Evolutionary conservation across 1,140 invertebrate species (phyloP).

Genomic region (Bombus impatiens): DNA sequence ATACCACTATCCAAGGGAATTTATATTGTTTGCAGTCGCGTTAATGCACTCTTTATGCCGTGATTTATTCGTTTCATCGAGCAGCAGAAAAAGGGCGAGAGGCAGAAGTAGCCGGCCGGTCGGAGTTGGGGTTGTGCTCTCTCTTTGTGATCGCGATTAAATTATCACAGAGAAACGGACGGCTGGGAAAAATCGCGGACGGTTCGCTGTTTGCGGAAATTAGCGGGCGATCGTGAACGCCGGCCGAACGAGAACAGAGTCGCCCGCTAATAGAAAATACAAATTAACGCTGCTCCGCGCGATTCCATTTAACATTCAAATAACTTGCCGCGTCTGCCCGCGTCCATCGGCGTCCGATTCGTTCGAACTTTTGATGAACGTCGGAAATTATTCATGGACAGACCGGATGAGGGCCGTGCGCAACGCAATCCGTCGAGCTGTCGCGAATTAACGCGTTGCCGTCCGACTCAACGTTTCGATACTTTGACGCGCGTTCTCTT

Average conservation of each 20-base stretch:
- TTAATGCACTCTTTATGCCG: slow-evolving; percentile 29
- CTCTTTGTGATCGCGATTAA: background rate
- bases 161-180: background rate
- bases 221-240: background rate
- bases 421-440: slow-evolving; percentile 10
- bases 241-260: background rate
- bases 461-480: background rate
- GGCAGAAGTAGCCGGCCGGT: too few relatives aligned
- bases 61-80: slow-evolving; percentile 14
- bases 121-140: too few relatives aligned
- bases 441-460: slow-evolving; percentile 25
- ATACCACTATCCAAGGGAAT: background rate
- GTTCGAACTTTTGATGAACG: slow-evolving; percentile 54
- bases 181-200: background rate
- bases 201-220: slow-evolving; percentile 17
- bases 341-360: slow-evolving; percentile 19
- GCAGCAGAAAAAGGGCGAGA: background rate
- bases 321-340: slow-evolving; percentile 5
- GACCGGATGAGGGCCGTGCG: background rate
- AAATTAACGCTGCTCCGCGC: slow-evolving; percentile 38
- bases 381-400: slow-evolving; percentile 49
- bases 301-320: slow-evolving; percentile 38
- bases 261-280: slow-evolving; percentile 43
- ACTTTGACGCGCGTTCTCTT: background rate
- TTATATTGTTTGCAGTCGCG: slow-evolving; percentile 42